Conservation (phyloP, 1,140 invertebrate genomes). For the Ladona fulva region DNA sequence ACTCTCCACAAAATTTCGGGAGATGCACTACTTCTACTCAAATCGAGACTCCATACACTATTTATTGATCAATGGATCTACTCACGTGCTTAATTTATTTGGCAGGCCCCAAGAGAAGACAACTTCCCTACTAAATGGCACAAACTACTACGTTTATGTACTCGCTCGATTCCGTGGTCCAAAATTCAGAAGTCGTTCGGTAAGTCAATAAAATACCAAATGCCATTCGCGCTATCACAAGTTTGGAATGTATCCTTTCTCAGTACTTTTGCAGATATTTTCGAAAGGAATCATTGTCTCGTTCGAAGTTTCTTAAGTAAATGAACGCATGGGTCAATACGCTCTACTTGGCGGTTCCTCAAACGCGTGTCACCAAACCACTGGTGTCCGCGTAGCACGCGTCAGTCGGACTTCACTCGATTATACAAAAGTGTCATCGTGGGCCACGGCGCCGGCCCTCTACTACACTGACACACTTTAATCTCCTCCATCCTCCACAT, state of each 20-base stretch:
- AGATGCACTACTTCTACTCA: neutral
- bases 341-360: no score
- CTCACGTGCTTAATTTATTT: neutral
- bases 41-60: neutral
- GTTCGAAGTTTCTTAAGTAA: neutral
- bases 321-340: no score
- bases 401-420: no score
- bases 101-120: neutral
- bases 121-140: neutral
- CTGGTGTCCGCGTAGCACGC: no score
- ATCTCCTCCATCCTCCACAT: neutral
- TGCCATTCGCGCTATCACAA: neutral
- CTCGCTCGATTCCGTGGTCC: neutral
- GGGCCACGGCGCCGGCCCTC: neutral
- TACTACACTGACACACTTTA: no score
- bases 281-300: neutral
- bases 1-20: neutral
- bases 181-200: neutral
- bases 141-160: neutral
- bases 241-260: neutral
- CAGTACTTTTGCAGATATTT: neutral
- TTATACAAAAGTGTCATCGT: no score
- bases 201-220: neutral
- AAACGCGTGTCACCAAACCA: no score
- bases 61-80: neutral